These are phyloP conservation scores for Gracilinanus agilis DNA, from an alignment of 2,113 vertebrate species.

Conservation along the genomic window DNA sequence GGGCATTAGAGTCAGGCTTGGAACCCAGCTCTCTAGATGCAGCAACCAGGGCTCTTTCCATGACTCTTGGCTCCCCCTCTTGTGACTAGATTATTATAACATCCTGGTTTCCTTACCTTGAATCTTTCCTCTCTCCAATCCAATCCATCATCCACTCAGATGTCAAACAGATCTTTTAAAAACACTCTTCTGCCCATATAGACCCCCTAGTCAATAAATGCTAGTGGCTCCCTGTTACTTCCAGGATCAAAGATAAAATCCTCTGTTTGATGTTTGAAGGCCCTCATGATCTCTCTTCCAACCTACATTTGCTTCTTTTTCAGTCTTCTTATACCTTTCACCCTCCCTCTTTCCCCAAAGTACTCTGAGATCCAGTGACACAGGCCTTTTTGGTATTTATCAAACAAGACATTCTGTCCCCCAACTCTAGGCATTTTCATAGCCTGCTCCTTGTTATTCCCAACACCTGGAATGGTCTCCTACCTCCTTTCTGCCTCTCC, in stretches of 20 bases:
- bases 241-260: background rate
- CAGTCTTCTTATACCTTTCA: background rate
- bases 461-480: no score
- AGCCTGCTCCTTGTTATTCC: background rate
- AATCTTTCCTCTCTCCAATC: background rate
- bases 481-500: background rate
- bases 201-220: background rate
- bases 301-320: background rate
- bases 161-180: background rate
- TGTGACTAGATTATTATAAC: background rate
- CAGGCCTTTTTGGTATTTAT: background rate
- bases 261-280: background rate
- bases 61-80: background rate
- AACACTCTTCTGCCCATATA: background rate
- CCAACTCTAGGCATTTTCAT: background rate
- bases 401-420: background rate
- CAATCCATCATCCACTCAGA: background rate
- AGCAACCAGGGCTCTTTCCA: background rate
- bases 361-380: background rate
- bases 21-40: background rate
- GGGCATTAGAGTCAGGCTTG: background rate
- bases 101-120: background rate
- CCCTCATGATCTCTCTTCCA: background rate
- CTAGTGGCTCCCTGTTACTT: background rate
- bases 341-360: background rate